Base-by-base conservation (phyloP, 2,888 invertebrate species). In the Dinocampus coccinellae region DNA sequence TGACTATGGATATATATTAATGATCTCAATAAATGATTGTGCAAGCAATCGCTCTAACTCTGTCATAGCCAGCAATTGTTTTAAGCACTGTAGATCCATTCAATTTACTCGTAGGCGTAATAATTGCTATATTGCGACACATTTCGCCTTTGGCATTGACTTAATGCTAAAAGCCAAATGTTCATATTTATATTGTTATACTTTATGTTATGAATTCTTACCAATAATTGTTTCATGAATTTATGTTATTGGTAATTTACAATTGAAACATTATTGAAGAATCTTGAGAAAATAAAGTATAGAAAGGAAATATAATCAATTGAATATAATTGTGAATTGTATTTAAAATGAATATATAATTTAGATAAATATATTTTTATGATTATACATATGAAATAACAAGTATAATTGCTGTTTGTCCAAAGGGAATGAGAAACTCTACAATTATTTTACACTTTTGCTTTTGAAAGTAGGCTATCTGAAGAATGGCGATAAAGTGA, bases 61-160 rank as follows among this genome's bases (percentile, higher is more conserved):
- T 52, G 42, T 57, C 24, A 70, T 20, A 61, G 34, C 39, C 34
- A 64, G 16, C 66, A 66, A 66, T 66, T 66, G 66, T 24, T 36
- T 3, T 34, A 55, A 64, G n/a, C 53, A 33, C 20, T 47, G 47
- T 16, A 16, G 47, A 34, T 64, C 34, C 33, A 52, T 34, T 64
- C 82, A 82, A 85, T 82, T 83, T 78, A 66, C 24, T 58, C 61
- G 87, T 86, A 80, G 86, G 87, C 83, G 87, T 73, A 42, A 77
- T 79, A 80, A 82, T 83, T 83, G 83, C 79, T 82, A 85, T 83
- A 81, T 82, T 72, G 52, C 61, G 33, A 57, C 22, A 70, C 69
- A 73, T 62, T 73, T 73, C 72, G 74, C 75, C 79, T 82, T 83
- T 85, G 86, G 85, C 86, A 87, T 86, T 87, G 87, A 86, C 86